These are phyloP conservation scores for Sebastes flavidus DNA, from an alignment of 2,797 vertebrate genomes.

Conservation along the genomic window DNA sequence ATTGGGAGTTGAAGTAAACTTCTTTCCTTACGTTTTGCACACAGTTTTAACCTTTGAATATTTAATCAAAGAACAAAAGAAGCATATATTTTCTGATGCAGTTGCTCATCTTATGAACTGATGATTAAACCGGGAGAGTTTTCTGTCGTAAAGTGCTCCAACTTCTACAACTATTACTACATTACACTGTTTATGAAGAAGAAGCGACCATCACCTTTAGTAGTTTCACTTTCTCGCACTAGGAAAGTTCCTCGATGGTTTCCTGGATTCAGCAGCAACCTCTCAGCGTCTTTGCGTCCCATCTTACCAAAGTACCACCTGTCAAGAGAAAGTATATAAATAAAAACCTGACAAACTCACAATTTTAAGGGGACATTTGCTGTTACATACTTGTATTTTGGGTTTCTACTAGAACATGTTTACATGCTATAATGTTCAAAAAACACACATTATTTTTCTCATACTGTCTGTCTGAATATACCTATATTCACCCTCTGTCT, in stretches of 20 bases:
- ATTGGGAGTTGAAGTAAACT: background rate
- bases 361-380: background rate
- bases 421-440: background rate
- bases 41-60: background rate
- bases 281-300: constrained; percentile 96
- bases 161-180: background rate
- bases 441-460: background rate
- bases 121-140: background rate
- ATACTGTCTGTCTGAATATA: background rate
- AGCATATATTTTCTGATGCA: background rate
- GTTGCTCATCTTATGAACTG: background rate
- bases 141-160: background rate
- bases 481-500: background rate
- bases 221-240: constrained; percentile 97
- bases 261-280: constrained; percentile 93
- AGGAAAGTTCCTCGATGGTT: constrained; percentile 94
- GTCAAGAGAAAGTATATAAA: background rate
- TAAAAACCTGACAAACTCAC: background rate
- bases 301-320: constrained; percentile 99
- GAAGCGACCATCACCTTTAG: constrained; percentile 86
- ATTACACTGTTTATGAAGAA: background rate
- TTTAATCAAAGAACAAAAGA: background rate
- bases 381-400: background rate
- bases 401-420: no score
- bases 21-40: background rate